Percentiles rank a stretch among this genome's conserved stretches.
phyloP scores from a whole-genome alignment of 2,888 invertebrate genomes.

The Caenorhabditis wallacei region DNA sequence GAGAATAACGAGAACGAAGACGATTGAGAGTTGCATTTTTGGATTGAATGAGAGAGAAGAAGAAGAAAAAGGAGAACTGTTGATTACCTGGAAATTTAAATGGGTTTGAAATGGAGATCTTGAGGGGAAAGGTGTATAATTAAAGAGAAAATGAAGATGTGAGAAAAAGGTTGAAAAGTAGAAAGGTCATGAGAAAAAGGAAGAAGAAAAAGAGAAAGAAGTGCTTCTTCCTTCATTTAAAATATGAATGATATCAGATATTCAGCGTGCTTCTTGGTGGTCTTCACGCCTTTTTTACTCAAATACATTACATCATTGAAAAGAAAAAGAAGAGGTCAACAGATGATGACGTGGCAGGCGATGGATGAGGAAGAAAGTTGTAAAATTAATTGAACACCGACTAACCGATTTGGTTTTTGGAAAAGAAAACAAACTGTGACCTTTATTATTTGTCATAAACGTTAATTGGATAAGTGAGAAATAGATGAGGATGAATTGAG shows the following conservation, averaged over 20 bases:
- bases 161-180: not conserved
- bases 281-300: slow-evolving; percentile 10
- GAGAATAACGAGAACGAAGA: slow-evolving; percentile 49
- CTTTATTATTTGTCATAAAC: slow-evolving; percentile 43
- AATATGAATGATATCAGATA: slow-evolving; percentile 45
- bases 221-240: not conserved
- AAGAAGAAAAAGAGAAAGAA: not conserved
- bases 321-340: slow-evolving; percentile 4
- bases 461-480: slow-evolving; percentile 25
- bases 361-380: not conserved
- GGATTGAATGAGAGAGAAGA: not conserved
- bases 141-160: slow-evolving; percentile 28
- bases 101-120: not conserved
- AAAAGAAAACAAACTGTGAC: slow-evolving; percentile 39
- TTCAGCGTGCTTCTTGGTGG: slow-evolving; percentile 46
- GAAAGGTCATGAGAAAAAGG: slow-evolving; percentile 46
- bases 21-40: slow-evolving; percentile 56
- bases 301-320: slow-evolving; percentile 42
- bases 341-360: slow-evolving; percentile 2
- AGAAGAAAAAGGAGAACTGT: not conserved
- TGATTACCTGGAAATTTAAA: slow-evolving; percentile 45
- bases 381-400: slow-evolving; percentile 25
- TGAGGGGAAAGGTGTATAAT: slow-evolving; percentile 40
- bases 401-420: no score
- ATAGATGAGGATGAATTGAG: not conserved